Evolutionary conservation across 1,140 invertebrate genomes (phyloP).

Genomic region (Drosophila teissieri): DNA sequence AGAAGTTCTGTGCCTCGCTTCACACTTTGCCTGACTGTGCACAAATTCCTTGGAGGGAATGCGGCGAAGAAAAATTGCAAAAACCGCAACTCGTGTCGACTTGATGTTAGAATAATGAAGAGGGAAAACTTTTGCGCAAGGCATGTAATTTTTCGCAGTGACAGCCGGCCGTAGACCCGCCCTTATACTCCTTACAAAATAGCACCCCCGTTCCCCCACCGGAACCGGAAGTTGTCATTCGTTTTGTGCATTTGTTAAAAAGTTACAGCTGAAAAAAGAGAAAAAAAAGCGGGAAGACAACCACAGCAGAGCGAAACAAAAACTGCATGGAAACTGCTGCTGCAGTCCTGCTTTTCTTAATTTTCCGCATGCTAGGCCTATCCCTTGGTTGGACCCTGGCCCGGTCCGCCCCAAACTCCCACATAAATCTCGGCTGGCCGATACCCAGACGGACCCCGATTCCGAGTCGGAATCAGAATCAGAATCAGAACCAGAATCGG

Average conservation of each 20-base stretch:
- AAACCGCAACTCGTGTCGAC: constrained; percentile 82
- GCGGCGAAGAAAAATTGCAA: constrained; percentile 75
- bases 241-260: constrained; percentile 82
- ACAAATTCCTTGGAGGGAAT: constrained; percentile 46
- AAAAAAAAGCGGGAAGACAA: constrained; percentile 45
- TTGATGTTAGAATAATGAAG: constrained; percentile 84
- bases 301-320: constrained; percentile 44
- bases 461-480: constrained; percentile 4
- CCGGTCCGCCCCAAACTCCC: constrained; percentile 6
- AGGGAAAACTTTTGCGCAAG: constrained; percentile 83
- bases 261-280: constrained; percentile 66
- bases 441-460: constrained; percentile 22
- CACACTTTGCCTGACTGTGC: constrained; percentile 72
- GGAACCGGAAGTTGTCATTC: constrained; percentile 82
- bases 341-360: constrained; percentile 34
- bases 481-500: constrained; percentile 14
- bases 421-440: constrained; percentile 65
- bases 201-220: constrained; percentile 11
- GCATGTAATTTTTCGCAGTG: constrained; percentile 83
- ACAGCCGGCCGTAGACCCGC: constrained; percentile 62
- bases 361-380: constrained; percentile 31
- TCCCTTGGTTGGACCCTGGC: constrained; percentile 18
- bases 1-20: constrained; percentile 69
- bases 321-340: constrained; percentile 72
- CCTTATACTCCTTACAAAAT: too few species aligned